Evolutionary conservation across 2,797 vertebrate species (phyloP).

Genomic region (Myotis myotis): DNA sequence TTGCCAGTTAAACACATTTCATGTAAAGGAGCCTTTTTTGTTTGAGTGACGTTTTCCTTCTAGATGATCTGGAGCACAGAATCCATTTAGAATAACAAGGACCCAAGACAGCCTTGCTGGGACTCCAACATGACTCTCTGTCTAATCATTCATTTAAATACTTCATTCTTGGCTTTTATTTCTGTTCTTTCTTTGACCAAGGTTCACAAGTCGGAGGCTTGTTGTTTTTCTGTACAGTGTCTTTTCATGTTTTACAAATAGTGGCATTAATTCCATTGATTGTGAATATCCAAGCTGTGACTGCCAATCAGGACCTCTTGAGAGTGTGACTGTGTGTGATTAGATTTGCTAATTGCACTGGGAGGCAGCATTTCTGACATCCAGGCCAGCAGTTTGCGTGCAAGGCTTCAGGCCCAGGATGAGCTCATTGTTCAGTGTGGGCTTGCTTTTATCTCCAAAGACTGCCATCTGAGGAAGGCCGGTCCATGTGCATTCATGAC

Average conservation of each 20-base stretch:
- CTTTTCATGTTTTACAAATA: conserved; percentile 63
- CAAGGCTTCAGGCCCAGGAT: conserved; percentile 40
- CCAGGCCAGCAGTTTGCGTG: conserved; percentile 25
- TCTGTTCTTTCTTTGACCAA: conserved; percentile 55
- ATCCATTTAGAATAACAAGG: conserved; percentile 51
- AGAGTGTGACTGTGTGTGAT: conserved; percentile 69
- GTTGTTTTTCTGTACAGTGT: conserved; percentile 44
- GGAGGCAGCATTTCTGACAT: conserved; percentile 48
- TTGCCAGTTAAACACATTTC: conserved; percentile 74
- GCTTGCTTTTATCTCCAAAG: conserved; percentile 30
- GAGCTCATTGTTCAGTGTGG: conserved; percentile 33
- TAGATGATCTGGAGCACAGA: conserved; percentile 29
- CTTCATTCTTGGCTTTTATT: conserved; percentile 12
- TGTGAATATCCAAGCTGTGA: conserved; percentile 68
- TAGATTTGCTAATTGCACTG: conserved; percentile 67
- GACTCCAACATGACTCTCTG: conserved; percentile 44
- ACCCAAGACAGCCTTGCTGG: conserved; percentile 26
- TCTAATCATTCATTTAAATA: conserved; percentile 44
- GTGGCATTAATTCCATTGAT: conserved; percentile 57
- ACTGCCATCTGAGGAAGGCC: background rate
- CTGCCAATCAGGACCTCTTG: conserved; percentile 64
- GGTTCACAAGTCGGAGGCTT: conserved; percentile 33
- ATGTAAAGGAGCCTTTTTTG: conserved; percentile 52
- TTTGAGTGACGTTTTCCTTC: conserved; percentile 69
- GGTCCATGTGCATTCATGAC: accelerated